Base-by-base conservation (phyloP, 1,140 invertebrate genomes). In the Harpegnathos saltator region DNA sequence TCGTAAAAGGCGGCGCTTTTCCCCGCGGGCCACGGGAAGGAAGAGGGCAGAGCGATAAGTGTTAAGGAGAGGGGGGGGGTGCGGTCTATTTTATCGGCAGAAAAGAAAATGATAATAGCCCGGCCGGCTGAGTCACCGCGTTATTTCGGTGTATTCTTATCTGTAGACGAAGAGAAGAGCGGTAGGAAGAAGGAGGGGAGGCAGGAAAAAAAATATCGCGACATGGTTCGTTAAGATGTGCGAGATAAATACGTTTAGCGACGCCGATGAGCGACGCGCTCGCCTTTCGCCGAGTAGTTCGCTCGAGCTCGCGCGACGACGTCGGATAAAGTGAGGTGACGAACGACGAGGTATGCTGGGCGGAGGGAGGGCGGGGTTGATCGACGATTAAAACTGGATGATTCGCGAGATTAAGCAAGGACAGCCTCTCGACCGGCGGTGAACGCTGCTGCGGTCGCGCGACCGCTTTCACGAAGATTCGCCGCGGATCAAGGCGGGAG, bases 141-240 rank as follows among this genome's bases (percentile, higher is more conserved):
- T 15, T 59, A 78, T 54, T 58, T 56, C 29, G 26, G 11, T 68
- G 9, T 26, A 11, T 58, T 26, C 69, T 80, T 80, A 80, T 69
- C 14, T 80, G 15, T 0, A 14, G 22, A 12, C 38, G n/a, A 48
- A 50, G 62, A 0, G n/a, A 48, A 50, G 62, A 0, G 5, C 29
- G 1, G 29, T 33, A 9, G 38, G 38, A 1, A 44, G 38, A 44
- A 9, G 38, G 38, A 44, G 3, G 38, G 38, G 11, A 44, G 11
- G 9, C 3, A 44, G 9, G 38, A 44, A 5, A 44, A 44, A 75
- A 4, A 9, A 22, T 77, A 77, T 66, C 50, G 61, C 11, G 29
- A 9, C 50, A 9, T n/a, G 52, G 26, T 22, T 69, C 63, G 65
- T 80, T 66, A 80, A 71, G 58, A 71, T 71, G 14, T 9, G 58